These are phyloP conservation scores for Salpingus planirostris DNA, from an alignment of 2,888 invertebrate species.

Conservation along the genomic window DNA sequence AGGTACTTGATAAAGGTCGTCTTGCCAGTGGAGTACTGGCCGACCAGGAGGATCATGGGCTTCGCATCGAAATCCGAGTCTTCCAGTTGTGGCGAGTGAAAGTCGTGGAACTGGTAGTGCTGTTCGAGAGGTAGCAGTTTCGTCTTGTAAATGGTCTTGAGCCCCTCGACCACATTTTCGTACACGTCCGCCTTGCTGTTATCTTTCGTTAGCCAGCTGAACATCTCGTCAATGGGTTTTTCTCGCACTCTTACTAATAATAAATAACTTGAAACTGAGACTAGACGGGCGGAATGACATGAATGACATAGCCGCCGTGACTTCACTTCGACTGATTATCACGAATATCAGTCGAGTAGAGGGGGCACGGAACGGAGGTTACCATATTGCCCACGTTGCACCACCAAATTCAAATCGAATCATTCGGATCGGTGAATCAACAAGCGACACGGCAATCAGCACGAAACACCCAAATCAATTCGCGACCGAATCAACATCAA, in stretches of 20 bases:
- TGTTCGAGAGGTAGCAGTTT: conserved; percentile 85
- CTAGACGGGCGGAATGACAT: conserved; percentile 13
- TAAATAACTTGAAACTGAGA: conserved; percentile 8
- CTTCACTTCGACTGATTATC: no score
- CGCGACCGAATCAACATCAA: no score
- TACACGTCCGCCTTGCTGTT: conserved; percentile 68
- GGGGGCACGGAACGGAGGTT: no score
- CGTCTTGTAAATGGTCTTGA: conserved; percentile 86
- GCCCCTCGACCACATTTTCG: conserved; percentile 87
- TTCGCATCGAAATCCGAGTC: conserved; percentile 98
- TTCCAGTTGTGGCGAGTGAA: conserved; percentile 87
- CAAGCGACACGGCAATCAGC: no score
- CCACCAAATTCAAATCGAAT: no score
- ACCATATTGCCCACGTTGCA: no score
- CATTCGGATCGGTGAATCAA: no score
- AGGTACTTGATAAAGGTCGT: conserved; percentile 92
- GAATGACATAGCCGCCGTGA: no score
- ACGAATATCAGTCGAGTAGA: no score
- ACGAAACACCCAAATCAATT: no score
- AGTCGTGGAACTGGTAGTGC: conserved; percentile 88
- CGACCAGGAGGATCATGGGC: conserved; percentile 94
- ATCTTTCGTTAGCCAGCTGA: conserved; percentile 77
- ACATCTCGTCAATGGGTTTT: conserved; percentile 52
- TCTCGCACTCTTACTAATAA: conserved; percentile 10
- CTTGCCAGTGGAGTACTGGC: conserved; percentile 97